Percentiles rank a stretch among this genome's conserved stretches.
Conservation (phyloP, 2,113 vertebrate species). For the Marcusenius ussheri region DNA sequence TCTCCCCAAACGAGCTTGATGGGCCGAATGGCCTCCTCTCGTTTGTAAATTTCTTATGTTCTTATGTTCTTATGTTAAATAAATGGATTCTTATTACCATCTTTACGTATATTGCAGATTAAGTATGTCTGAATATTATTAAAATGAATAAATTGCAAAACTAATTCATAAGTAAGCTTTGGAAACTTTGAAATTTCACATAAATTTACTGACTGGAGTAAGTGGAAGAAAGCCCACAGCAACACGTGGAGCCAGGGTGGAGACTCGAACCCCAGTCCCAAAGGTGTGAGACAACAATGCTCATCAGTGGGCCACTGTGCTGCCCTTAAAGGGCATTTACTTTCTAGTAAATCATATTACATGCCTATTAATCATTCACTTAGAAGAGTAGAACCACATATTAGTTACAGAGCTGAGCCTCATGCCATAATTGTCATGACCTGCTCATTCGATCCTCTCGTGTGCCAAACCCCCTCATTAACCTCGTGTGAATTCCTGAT, state of each 20-base stretch:
- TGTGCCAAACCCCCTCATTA: no score
- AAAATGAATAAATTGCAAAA: background rate
- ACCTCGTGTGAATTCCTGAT: no score
- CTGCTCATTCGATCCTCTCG: no score
- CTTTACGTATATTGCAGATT: background rate
- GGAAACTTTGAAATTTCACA: background rate
- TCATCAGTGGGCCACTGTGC: background rate
- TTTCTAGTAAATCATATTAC: background rate
- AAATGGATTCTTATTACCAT: background rate
- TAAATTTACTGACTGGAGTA: background rate
- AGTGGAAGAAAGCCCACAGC: background rate
- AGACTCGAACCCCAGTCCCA: background rate
- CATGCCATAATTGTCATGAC: background rate
- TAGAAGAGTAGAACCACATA: background rate
- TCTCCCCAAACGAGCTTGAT: no score
- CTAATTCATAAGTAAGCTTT: background rate
- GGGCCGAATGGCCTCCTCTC: no score
- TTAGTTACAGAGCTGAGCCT: background rate
- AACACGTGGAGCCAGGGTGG: background rate
- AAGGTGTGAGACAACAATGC: background rate
- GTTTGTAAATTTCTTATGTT: no score
- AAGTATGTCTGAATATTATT: background rate
- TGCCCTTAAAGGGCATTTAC: background rate
- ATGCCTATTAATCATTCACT: background rate
- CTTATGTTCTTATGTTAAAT: no score